Percentiles rank a stretch among this genome's conserved stretches.
phyloP scores from a whole-genome alignment of 2,797 vertebrate species.

The Sternotherus odoratus region DNA sequence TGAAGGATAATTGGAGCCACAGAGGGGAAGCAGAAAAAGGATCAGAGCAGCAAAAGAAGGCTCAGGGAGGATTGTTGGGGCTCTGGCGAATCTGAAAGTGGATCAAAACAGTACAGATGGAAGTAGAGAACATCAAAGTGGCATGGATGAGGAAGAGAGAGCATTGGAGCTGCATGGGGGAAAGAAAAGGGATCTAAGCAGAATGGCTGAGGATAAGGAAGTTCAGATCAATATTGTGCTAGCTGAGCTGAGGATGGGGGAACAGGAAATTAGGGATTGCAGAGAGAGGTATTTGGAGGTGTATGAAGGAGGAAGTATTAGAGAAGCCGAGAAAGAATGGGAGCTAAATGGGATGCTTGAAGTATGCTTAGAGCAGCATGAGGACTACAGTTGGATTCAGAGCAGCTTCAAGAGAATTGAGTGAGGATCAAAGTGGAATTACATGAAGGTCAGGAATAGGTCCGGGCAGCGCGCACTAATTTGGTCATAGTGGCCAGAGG shows the following conservation, averaged over 20 bases:
- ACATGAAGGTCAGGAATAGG: constrained; percentile 27
- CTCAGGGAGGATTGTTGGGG: constrained; percentile 71
- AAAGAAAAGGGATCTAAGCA: constrained; percentile 10
- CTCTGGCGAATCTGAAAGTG: constrained; percentile 61
- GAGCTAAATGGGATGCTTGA: neutral
- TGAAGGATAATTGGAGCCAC: constrained; percentile 75
- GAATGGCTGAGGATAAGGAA: neutral
- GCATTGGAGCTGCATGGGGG: constrained; percentile 9
- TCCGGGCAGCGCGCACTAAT: constrained; percentile 48
- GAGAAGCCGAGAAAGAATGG: constrained; percentile 3
- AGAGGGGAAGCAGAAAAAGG: constrained; percentile 58
- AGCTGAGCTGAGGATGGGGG: constrained; percentile 24
- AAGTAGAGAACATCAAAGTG: constrained; percentile 58
- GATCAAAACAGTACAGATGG: constrained; percentile 69
- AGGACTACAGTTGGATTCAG: constrained; percentile 12
- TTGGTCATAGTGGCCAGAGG: constrained; percentile 27
- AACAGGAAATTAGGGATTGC: constrained; percentile 26
- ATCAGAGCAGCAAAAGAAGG: constrained; percentile 69
- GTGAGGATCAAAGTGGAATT: constrained; percentile 49
- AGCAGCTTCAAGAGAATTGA: constrained; percentile 41
- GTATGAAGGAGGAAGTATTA: constrained; percentile 3
- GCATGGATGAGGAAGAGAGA: constrained; percentile 39
- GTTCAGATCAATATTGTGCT: constrained; percentile 49
- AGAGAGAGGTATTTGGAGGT: neutral
- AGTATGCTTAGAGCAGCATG: neutral